phyloP scores from a whole-genome alignment of 1,140 invertebrate genomes.

The Lutraria rhynchaena region DNA sequence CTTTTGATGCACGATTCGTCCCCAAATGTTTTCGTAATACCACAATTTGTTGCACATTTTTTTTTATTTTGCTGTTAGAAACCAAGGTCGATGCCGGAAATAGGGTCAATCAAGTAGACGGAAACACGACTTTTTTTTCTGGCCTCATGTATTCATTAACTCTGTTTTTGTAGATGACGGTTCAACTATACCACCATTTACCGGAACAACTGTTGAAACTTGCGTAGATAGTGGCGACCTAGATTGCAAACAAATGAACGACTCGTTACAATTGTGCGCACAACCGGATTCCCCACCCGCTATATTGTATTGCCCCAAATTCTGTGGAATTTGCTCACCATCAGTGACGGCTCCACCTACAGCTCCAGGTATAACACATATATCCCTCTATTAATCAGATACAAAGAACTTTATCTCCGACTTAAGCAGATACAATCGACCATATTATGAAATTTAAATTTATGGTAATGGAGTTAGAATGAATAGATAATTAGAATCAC shows the following conservation, averaged over 20 bases:
- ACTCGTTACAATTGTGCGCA: conserved; percentile 8
- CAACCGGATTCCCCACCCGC: conserved; percentile 35
- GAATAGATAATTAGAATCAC: neutral
- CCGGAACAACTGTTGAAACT: conserved; percentile 34
- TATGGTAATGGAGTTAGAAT: neutral
- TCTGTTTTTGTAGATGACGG: conserved; percentile 43
- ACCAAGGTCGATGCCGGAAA: too few relatives aligned
- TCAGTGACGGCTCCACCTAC: neutral
- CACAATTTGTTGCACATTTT: too few relatives aligned
- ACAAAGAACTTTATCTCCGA: neutral
- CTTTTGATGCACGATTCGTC: too few relatives aligned
- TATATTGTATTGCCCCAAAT: conserved; percentile 44
- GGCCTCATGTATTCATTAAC: neutral
- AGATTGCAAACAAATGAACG: conserved; percentile 45
- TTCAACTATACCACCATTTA: conserved; percentile 23
- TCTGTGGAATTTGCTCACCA: conserved; percentile 40
- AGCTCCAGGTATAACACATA: neutral
- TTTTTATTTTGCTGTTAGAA: too few relatives aligned
- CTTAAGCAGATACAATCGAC: neutral
- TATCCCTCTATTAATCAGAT: neutral
- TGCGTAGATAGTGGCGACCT: conserved; percentile 38
- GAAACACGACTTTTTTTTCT: too few relatives aligned
- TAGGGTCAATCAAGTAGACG: too few relatives aligned
- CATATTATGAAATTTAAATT: neutral
- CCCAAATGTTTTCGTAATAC: too few relatives aligned